phyloP scores from a whole-genome alignment of 2,113 vertebrate genomes.

The Microtus oregoni region DNA sequence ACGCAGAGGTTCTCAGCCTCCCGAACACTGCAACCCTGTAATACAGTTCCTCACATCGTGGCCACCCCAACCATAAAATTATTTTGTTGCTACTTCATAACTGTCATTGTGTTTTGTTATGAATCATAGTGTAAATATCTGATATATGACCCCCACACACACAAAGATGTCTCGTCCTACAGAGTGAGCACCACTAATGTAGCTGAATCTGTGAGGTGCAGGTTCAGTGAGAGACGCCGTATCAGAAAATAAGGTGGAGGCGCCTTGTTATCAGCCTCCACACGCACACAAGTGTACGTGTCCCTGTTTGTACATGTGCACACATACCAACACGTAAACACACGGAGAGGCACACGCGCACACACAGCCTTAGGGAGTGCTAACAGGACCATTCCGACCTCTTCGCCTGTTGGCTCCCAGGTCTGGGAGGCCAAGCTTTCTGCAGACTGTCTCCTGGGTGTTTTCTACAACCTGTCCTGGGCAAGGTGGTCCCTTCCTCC shows the following conservation, averaged over 20 bases:
- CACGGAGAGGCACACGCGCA: neutral
- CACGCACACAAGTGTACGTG: neutral
- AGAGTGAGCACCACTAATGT: neutral
- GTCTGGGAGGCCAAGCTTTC: neutral
- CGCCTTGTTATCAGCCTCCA: neutral
- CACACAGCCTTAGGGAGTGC: neutral
- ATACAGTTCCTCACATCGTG: neutral
- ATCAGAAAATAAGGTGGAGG: neutral
- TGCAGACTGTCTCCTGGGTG: rapidly evolving
- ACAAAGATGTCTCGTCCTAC: too few species aligned
- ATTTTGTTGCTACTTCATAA: neutral
- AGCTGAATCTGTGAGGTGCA: neutral
- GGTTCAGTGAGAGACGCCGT: neutral
- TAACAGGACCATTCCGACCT: neutral
- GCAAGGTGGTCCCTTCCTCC: neutral
- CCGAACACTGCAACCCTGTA: neutral
- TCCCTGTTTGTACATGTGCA: neutral
- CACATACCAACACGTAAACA: neutral
- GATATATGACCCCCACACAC: neutral
- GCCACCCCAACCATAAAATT: neutral
- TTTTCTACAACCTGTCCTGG: neutral
- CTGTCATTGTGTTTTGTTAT: neutral
- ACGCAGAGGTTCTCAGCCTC: neutral
- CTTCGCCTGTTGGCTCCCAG: neutral
- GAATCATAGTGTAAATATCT: neutral